Percentiles rank a stretch among this genome's conserved stretches.
phyloP scores from a whole-genome alignment of 2,888 invertebrate genomes.

The Phasia obesa region DNA sequence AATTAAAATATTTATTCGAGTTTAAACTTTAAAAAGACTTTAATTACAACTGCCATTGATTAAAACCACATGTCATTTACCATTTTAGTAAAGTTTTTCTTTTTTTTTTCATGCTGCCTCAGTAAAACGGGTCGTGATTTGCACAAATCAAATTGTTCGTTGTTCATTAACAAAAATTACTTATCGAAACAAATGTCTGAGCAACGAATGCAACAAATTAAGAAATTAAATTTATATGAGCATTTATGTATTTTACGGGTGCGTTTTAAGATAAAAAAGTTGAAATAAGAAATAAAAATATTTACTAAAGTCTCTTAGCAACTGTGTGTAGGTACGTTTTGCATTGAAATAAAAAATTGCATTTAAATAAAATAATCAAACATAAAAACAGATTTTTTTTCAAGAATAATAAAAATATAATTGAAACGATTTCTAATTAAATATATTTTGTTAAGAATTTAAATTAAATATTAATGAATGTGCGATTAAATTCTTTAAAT shows the following conservation, averaged over 20 bases:
- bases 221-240: constrained; percentile 43
- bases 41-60: constrained; percentile 45
- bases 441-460: constrained; percentile 13
- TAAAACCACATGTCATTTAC: constrained; percentile 53
- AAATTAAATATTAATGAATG: constrained; percentile 21
- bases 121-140: constrained; percentile 52
- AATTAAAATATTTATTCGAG: constrained; percentile 50
- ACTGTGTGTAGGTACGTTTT: constrained; percentile 15
- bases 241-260: constrained; percentile 57
- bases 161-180: constrained; percentile 38
- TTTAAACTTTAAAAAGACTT: constrained; percentile 21
- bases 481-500: constrained; percentile 1
- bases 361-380: not conserved
- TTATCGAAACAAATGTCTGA: constrained; percentile 43
- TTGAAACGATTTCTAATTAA: constrained; percentile 20
- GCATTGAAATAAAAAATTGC: not conserved
- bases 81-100: constrained; percentile 17
- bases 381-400: not conserved
- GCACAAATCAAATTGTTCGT: constrained; percentile 51
- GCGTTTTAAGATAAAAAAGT: constrained; percentile 46
- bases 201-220: constrained; percentile 21
- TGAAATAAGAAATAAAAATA: constrained; percentile 11
- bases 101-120: constrained; percentile 17
- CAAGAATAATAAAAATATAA: not conserved
- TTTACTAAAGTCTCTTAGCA: constrained; percentile 8